Base-by-base conservation (phyloP, 2,113 vertebrate genomes). In the Percopsis transmontana region DNA sequence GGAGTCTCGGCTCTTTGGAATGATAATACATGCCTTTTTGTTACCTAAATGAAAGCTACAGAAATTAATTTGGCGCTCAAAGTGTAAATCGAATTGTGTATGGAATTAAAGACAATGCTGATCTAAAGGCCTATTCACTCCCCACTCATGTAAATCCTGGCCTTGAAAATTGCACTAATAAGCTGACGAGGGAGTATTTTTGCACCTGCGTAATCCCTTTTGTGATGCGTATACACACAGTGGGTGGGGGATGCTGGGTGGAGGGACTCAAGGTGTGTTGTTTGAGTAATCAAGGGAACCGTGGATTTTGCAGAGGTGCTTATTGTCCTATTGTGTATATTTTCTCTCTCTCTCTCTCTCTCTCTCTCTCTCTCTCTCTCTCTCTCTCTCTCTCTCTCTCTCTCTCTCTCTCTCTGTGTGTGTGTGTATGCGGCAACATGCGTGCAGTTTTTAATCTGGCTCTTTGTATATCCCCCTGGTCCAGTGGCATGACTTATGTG, bases 151-250 rank as follows among this genome's bases (percentile, higher is more conserved):
- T 83, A 87, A 88, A 88, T 81, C 76, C 67, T 18, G 51, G 80
- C 78, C 80, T 83, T 84, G 78, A 79, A 80, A 86, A 85, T 79
- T 50, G 74, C 72, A 83, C 86, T 87, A 87, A 85, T 88, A 85
- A 78, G 77, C 70, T 79, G 74, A 87, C 85, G 79, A 73, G 16
- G 64, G 72, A 70, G 68, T 81, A 66, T 81, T 85, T 82, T 70
- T 85, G 83, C 83, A 85, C 87, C 87, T 90, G 85, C 86, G 71
- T 89, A 80, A 87, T 87, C 82, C 77, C 63, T 62, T 87, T 86
- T 89, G 87, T 88, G 79, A 61, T 80, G 76, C 69, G 74, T 74
- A 77, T 71, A 83, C 4, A 61, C 82, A 77, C 74, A 61, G 76
- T 24, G n/a, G 76, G 72, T 71, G 45, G 64, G 58, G 58, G 62